Evolutionary conservation across 2,888 invertebrate species (phyloP).

Genomic region (Erpobdella octoculata): DNA sequence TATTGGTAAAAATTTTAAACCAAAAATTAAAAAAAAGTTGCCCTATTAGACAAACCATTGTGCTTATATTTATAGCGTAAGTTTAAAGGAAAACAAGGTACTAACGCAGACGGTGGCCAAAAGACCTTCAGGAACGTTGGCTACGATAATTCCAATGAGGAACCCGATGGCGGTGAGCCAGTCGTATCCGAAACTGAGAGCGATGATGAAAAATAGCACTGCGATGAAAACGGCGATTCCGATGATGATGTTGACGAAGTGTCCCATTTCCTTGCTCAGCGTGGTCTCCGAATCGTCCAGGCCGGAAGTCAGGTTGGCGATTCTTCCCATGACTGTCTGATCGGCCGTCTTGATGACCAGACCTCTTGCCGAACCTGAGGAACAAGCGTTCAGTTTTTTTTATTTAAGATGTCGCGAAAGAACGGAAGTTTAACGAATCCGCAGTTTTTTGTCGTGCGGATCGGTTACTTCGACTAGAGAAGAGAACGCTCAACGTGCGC

Average conservation of each 20-base stretch:
- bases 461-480: too few relatives aligned
- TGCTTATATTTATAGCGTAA: background rate
- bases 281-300: constrained; percentile 1
- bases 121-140: constrained; percentile 29
- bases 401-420: background rate
- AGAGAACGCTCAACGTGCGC: too few relatives aligned
- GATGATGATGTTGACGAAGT: constrained; percentile 23
- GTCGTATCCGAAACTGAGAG: background rate
- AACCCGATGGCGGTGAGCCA: constrained; percentile 20
- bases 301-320: constrained; percentile 24
- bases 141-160: constrained; percentile 29
- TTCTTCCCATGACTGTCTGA: constrained; percentile 27
- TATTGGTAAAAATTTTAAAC: too few relatives aligned
- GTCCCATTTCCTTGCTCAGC: constrained; percentile 4
- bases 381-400: background rate
- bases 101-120: constrained; percentile 29
- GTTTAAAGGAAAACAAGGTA: background rate
- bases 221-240: constrained; percentile 3
- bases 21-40: background rate
- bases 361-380: constrained; percentile 13
- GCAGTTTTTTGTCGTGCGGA: too few relatives aligned
- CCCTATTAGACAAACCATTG: background rate
- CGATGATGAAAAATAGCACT: constrained; percentile 23
- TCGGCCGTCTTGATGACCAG: constrained; percentile 26
- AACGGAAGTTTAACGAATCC: too few relatives aligned